phyloP scores from a whole-genome alignment of 2,888 invertebrate genomes.

The Andrena camellia region DNA sequence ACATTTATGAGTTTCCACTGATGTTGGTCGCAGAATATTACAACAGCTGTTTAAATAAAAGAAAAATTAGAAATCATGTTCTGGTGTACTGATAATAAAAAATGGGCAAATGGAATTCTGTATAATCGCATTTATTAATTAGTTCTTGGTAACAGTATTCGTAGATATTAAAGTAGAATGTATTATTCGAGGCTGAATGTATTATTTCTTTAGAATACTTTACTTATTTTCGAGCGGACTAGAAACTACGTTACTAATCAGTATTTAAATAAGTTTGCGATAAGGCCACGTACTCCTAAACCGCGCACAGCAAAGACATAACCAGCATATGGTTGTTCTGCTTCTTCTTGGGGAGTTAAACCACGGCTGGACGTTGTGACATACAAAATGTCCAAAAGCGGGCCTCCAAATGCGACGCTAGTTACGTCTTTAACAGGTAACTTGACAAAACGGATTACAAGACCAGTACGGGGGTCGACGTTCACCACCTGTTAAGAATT shows the following conservation, averaged over 20 bases:
- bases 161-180: background rate
- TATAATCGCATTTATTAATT: background rate
- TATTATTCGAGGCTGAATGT: background rate
- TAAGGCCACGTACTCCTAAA: conserved; percentile 80
- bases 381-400: conserved; percentile 88
- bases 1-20: too few relatives aligned
- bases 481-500: conserved; percentile 86
- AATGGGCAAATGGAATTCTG: background rate
- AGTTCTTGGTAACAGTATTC: background rate
- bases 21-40: too few relatives aligned
- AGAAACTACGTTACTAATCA: background rate
- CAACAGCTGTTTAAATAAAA: too few relatives aligned
- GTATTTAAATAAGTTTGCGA: conserved; percentile 67
- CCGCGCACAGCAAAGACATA: conserved; percentile 84
- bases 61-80: too few relatives aligned
- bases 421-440: conserved; percentile 88
- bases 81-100: too few relatives aligned
- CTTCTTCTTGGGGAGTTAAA: conserved; percentile 81
- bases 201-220: background rate
- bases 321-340: conserved; percentile 85
- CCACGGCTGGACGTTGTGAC: conserved; percentile 88
- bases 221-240: background rate
- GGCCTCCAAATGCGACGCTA: conserved; percentile 90
- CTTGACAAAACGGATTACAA: conserved; percentile 86
- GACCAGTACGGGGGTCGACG: conserved; percentile 87